Evolutionary conservation across 2,888 invertebrate species (phyloP), one percentile per base, ranked within the genome.

Genomic region (Cephus pulcher): DNA sequence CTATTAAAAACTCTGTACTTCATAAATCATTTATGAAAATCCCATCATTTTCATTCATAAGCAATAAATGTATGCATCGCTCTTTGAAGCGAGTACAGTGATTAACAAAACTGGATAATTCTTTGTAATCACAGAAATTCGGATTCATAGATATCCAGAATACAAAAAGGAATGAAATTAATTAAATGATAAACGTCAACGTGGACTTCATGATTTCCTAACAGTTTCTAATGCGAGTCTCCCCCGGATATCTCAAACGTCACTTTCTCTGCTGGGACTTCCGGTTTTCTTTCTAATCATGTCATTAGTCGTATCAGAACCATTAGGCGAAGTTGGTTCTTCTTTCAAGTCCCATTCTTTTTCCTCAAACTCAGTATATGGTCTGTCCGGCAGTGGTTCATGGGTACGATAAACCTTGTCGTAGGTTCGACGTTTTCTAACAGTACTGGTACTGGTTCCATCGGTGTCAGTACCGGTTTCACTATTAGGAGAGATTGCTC

Each of bases 361-460:
- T 83, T 96, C 95, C 84, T 96, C 96, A 92, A 97, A 97, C 80
- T 96, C 96, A 85, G 95, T 94, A 81, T 95, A 93, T 70, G 97
- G 96, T 88, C 95, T 94, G 83, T 94, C 93, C 0, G 94, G 93
- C 83, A 97, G 92, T 76, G 97, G 97, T 92, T 98, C 97, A 89
- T 97, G 93, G 12, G 97, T 98, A 84, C 95, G 94, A 91, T 98
- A 98, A 76, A 95, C 95, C 91, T 94, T 95, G 89, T 97, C 97
- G 90, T 97, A 97, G 84, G 93, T 94, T 84, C 95, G 93, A 85
- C 95, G 94, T 90, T 95, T 95, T 92, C 95, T 95, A 80, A 84
- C 77, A 92, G 81, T 74, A 88, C 80, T 1, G 11, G 93, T 92
- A 88, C 80, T 23, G 11, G 93, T 92, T 76, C 93, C 93, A 84